Evolutionary conservation across 2,113 vertebrate species (phyloP), one percentile per base, ranked within the genome.

Genomic region (Struthidea cinerea): DNA sequence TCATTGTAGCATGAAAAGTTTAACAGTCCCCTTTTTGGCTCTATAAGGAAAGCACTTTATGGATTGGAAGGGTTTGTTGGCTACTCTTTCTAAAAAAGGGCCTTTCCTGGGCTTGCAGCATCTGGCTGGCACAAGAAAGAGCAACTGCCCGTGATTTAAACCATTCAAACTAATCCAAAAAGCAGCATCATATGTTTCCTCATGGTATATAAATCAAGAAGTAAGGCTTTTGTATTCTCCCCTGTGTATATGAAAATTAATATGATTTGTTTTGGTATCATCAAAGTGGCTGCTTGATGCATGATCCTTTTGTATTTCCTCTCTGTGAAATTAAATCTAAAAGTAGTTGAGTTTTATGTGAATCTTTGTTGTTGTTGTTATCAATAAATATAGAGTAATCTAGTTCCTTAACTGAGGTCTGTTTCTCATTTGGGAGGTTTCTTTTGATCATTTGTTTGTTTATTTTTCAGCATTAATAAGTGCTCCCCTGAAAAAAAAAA

Each of bases 291-390:
- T 79, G 24, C 39, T 88, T 91, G 83, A 87, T 92, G 68, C n/a
- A 23, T 77, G 33, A 55, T 56, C 57, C 83, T 96, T 95, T 94
- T 90, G 47, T 61, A 60, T 69, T 85, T 92, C 57, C 60, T 90
- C 22, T 83, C 86, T 92, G 70, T 33, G 63, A 73, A 93, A 90
- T 86, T 81, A 80, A 92, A 91, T 52, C 65, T 84, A 88, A 87
- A 71, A 88, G 56, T 70, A 91, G 74, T 42, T 88, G 67, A 86
- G 26, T 91, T 92, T 93, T 89, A 94, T 65, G 27, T 63, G 4
- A 39, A 23, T 23, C 23, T 26, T 49, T 28, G 18, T 33, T 60
- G 37, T 42, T 35, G 30, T 28, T 28, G 13, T 9, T n/a, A 26
- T 65, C 24, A 47, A 32, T 76, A 32, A 46, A 28, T 77, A 28